phyloP scores from a whole-genome alignment of 2,113 vertebrate species.

The Tragelaphus strepsiceros region DNA sequence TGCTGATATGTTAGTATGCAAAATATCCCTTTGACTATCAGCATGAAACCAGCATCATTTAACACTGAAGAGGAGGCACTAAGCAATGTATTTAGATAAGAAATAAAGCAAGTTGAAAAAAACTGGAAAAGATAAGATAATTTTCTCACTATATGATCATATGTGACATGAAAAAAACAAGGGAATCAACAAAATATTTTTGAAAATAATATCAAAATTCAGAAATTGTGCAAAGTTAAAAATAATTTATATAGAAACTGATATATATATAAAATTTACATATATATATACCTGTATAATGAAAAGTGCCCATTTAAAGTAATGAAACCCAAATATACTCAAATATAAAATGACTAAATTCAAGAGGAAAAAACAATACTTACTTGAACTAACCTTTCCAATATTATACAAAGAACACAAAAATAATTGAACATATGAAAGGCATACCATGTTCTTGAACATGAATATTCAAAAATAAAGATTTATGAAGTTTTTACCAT shows the following conservation, averaged over 20 bases:
- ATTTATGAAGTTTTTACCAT: neutral
- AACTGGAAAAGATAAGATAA: neutral
- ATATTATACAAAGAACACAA: neutral
- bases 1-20: neutral
- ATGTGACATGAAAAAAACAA: neutral
- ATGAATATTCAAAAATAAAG: neutral
- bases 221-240: neutral
- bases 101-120: neutral
- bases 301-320: neutral
- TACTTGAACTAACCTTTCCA: neutral
- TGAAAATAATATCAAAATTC: neutral
- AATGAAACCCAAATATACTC: neutral
- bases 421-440: neutral
- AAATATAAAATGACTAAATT: neutral
- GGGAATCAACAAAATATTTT: neutral
- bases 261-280: neutral
- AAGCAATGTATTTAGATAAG: neutral
- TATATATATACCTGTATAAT: neutral
- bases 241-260: neutral
- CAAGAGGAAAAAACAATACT: neutral
- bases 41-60: neutral
- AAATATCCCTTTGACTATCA: neutral
- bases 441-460: neutral
- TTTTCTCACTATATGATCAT: fast-evolving
- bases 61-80: neutral